Conservation (phyloP, 2,797 vertebrate species). For the Rhadinocentrus ornatus region DNA sequence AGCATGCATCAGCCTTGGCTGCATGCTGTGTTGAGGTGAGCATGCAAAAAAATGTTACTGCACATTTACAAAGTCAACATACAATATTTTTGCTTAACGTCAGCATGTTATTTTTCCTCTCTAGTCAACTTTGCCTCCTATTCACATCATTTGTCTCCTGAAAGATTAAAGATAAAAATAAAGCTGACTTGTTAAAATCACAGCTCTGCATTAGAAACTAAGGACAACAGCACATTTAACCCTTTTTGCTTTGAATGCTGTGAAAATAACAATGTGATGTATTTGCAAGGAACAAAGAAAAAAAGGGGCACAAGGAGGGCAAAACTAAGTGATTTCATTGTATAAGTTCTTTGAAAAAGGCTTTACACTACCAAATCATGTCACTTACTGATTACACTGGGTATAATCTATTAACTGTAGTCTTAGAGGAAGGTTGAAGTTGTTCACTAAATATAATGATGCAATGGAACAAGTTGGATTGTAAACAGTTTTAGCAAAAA, state of each 20-base stretch:
- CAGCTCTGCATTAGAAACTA: conserved; percentile 9
- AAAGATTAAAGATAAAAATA: conserved; percentile 12
- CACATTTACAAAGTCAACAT: neutral
- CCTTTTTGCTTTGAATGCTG: conserved; percentile 6
- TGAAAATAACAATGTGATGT: conserved; percentile 26
- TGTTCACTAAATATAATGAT: conserved; percentile 15
- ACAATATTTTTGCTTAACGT: neutral
- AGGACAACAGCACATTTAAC: conserved; percentile 29
- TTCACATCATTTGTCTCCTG: neutral
- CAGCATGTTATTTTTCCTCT: neutral
- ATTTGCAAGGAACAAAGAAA: conserved; percentile 21
- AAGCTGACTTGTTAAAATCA: conserved; percentile 5
- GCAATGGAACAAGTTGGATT: neutral
- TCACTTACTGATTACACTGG: conserved; percentile 25
- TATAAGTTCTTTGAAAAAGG: conserved; percentile 35
- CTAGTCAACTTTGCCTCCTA: neutral
- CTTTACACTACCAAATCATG: conserved; percentile 44
- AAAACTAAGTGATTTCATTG: conserved; percentile 32
- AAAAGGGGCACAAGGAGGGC: conserved; percentile 8
- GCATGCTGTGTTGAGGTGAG: neutral
- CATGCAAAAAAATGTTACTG: neutral
- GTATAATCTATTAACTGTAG: neutral
- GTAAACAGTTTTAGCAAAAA: neutral
- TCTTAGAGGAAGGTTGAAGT: neutral
- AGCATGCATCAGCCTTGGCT: neutral